Conservation (phyloP, 2,113 vertebrate genomes). For the Dipodomys merriami region DNA sequence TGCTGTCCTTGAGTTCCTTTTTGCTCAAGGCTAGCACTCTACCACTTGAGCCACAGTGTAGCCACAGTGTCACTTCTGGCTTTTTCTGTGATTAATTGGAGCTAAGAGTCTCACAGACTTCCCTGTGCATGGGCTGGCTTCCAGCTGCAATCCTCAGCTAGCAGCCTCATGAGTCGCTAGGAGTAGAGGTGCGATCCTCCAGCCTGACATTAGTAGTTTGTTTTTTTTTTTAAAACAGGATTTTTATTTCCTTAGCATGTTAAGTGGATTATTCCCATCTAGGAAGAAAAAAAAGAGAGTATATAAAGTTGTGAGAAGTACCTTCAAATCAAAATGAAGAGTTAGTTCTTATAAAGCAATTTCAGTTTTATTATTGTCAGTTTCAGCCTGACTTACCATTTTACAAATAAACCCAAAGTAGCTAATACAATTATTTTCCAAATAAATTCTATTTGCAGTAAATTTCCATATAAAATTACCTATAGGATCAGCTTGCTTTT, state of each 20-base stretch:
- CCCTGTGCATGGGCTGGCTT: no score
- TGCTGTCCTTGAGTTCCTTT: no score
- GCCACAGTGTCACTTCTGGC: no score
- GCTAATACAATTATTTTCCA: conserved; percentile 59
- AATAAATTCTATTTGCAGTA: conserved; percentile 47
- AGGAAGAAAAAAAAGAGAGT: conserved; percentile 1
- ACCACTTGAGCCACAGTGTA: conserved; percentile 22
- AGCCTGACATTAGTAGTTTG: no score
- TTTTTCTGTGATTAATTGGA: no score
- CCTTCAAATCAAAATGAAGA: conserved; percentile 29
- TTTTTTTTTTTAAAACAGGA: no score
- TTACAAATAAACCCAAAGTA: conserved; percentile 38
- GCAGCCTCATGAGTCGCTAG: no score
- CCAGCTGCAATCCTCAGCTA: no score
- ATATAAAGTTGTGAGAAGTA: not conserved
- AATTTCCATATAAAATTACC: not conserved
- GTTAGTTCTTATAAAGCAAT: conserved; percentile 10
- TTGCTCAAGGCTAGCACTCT: not conserved
- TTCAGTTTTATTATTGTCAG: not conserved
- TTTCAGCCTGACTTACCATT: conserved; percentile 48
- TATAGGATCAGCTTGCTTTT: conserved; percentile 46
- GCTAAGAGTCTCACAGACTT: no score
- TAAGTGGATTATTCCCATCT: conserved; percentile 40
- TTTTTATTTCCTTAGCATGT: conserved; percentile 44
- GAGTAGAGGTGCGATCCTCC: no score